Evolutionary conservation across 2,888 invertebrate genomes (phyloP).

Genomic region (Hipparchia sbordonii): DNA sequence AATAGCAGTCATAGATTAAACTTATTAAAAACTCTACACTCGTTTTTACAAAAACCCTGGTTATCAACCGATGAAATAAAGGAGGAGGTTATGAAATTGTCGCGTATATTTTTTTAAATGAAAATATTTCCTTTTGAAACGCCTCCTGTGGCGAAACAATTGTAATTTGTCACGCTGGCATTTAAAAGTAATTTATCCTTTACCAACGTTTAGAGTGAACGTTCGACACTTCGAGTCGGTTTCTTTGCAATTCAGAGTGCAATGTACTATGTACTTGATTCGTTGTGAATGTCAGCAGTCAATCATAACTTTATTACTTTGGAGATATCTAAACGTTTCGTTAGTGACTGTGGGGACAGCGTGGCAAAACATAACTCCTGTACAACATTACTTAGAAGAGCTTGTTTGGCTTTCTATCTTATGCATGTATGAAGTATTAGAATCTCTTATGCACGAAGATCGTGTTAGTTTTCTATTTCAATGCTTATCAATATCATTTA

Average conservation of each 20-base stretch:
- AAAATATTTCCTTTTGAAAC: too few relatives aligned
- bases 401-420: background rate
- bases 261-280: slow-evolving; percentile 14
- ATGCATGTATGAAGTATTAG: background rate
- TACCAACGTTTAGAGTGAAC: background rate
- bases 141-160: background rate
- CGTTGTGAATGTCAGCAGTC: slow-evolving; percentile 22
- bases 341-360: background rate
- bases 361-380: background rate
- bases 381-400: background rate
- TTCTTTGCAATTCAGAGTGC: slow-evolving; percentile 13
- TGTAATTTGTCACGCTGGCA: slow-evolving; percentile 10
- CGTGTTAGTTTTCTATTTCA: slow-evolving; percentile 17
- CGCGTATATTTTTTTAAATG: too few relatives aligned
- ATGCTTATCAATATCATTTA: slow-evolving; percentile 30
- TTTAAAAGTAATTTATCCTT: slow-evolving; percentile 16
- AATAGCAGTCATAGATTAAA: too few relatives aligned
- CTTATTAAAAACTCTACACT: too few relatives aligned
- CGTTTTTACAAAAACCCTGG: too few relatives aligned
- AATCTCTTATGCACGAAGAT: background rate
- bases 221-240: background rate
- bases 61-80: too few relatives aligned
- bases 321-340: background rate
- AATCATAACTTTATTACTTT: background rate
- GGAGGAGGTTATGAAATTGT: too few relatives aligned